Conservation (phyloP, 1,140 invertebrate species). For the Cryptotermes secundus region DNA sequence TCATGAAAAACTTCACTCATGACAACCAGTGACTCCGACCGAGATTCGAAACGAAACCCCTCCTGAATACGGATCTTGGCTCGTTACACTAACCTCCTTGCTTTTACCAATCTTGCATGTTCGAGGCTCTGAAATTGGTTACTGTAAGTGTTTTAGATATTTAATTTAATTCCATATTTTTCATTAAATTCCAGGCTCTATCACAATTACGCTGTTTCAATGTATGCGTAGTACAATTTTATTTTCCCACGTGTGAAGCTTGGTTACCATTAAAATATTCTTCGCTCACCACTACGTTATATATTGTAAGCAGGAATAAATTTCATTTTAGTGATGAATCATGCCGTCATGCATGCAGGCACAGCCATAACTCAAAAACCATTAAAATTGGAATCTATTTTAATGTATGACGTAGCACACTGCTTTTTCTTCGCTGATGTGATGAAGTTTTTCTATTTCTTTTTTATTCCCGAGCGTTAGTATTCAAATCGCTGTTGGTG, state of each 20-base stretch:
- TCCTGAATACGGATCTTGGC: no score
- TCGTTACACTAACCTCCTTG: no score
- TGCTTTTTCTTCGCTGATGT: background rate
- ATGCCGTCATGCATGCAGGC: background rate
- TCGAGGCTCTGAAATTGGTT: no score
- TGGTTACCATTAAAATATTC: background rate
- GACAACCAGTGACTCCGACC: no score
- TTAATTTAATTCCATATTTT: background rate
- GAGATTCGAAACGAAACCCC: no score
- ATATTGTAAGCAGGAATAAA: background rate
- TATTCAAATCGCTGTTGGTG: background rate
- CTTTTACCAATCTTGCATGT: no score
- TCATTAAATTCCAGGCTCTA: background rate
- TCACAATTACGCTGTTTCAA: background rate
- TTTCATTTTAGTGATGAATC: constrained; percentile 10
- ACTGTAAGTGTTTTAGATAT: no score
- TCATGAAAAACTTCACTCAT: no score
- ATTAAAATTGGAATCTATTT: constrained; percentile 6
- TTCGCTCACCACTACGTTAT: background rate
- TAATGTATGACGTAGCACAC: background rate
- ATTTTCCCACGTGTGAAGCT: background rate
- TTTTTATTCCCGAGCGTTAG: background rate
- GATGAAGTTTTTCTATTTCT: background rate
- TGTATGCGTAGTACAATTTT: background rate
- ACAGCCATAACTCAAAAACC: background rate